phyloP scores from a whole-genome alignment of 1,140 invertebrate species.

The Onthophagus taurus region DNA sequence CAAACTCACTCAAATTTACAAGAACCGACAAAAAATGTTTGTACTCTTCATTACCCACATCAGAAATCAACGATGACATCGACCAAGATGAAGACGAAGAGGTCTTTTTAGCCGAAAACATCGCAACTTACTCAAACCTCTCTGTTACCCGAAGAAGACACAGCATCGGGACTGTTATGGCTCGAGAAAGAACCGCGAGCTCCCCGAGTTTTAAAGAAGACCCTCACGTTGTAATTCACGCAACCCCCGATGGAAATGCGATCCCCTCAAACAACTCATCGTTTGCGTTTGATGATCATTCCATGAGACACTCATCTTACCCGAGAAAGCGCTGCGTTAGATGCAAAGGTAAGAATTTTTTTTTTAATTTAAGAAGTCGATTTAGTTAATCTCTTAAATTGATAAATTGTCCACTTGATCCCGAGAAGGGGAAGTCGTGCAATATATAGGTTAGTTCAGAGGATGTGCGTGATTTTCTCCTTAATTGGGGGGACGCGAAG shows the following conservation, averaged over 20 bases:
- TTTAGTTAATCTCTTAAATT: too few relatives aligned
- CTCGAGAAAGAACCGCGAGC: constrained; percentile 25
- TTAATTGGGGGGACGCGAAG: too few relatives aligned
- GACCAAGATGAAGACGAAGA: constrained; percentile 32
- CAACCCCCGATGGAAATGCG: constrained; percentile 18
- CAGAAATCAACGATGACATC: constrained; percentile 20
- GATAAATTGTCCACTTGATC: too few relatives aligned
- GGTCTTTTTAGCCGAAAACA: constrained; percentile 38
- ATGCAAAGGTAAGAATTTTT: constrained; percentile 30
- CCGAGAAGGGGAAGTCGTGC: too few relatives aligned
- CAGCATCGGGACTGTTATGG: constrained; percentile 44
- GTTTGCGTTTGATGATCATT: constrained; percentile 30
- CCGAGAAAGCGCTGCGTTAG: constrained; percentile 35
- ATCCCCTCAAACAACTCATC: constrained; percentile 12
- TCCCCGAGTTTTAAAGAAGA: constrained; percentile 30
- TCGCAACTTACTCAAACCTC: constrained; percentile 44
- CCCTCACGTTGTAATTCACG: constrained; percentile 21
- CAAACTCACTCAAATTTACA: constrained; percentile 25
- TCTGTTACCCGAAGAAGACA: constrained; percentile 38
- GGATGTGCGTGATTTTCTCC: too few relatives aligned
- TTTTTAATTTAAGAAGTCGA: constrained; percentile 1
- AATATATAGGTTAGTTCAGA: too few relatives aligned
- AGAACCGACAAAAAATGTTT: constrained; percentile 36
- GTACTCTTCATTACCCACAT: constrained; percentile 33
- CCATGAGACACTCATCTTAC: constrained; percentile 33